A percentile compares a stretch with the other conserved stretches of the same genome.
Conservation (phyloP, 2,888 invertebrate species). For the Pristionchus japonicus region DNA sequence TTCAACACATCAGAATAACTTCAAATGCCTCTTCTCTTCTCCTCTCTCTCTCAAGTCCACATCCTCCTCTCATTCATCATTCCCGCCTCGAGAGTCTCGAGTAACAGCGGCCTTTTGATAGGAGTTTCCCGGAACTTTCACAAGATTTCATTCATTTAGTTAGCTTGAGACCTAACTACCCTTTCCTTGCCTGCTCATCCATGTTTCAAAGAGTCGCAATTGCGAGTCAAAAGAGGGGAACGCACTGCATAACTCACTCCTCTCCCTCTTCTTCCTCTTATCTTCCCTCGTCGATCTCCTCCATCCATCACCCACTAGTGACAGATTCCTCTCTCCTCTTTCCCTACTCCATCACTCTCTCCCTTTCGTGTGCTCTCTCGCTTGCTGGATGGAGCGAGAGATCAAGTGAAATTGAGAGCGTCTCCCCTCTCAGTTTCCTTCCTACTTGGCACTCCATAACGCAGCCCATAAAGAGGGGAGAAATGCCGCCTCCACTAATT, state of each 20-base stretch:
- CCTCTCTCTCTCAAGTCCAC: background rate
- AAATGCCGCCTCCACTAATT: slow-evolving; percentile 11
- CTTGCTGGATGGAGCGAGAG: too few relatives aligned
- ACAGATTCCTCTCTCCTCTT: slow-evolving; percentile 1
- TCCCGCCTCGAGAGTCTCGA: slow-evolving; percentile 4
- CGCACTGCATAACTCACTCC: background rate
- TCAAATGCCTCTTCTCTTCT: background rate
- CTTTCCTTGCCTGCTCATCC: background rate
- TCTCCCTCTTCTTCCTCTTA: background rate
- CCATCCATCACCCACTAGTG: slow-evolving; percentile 30
- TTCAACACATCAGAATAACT: too few relatives aligned
- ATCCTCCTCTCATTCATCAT: slow-evolving; percentile 18
- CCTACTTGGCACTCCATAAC: slow-evolving; percentile 29
- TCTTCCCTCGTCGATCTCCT: background rate
- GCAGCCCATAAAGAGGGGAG: slow-evolving; percentile 16
- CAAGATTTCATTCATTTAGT: background rate
- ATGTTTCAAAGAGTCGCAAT: background rate
- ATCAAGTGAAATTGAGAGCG: too few relatives aligned
- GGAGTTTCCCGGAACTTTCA: background rate
- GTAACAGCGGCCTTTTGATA: background rate
- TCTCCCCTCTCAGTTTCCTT: background rate
- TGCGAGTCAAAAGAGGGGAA: background rate
- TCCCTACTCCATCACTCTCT: background rate
- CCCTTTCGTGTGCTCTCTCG: too few relatives aligned
- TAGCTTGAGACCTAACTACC: background rate